Percentiles rank a stretch among this genome's conserved stretches.
These are phyloP conservation scores for Lepus europaeus DNA, from an alignment of 2,113 vertebrate species.

Conservation along the genomic window DNA sequence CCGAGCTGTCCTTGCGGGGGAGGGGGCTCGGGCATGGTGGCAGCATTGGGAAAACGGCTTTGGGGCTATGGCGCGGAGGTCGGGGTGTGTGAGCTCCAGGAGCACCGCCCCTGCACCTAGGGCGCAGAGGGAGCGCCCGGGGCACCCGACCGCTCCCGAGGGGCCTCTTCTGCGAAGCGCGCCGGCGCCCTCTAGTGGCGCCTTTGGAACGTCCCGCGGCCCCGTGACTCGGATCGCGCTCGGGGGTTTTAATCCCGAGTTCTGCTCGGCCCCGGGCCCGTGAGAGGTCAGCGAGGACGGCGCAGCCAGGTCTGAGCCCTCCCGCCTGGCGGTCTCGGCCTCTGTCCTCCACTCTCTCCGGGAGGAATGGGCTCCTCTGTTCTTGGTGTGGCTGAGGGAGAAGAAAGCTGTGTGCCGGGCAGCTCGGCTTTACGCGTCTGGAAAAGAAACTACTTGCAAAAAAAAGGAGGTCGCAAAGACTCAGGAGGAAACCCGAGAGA, in stretches of 20 bases:
- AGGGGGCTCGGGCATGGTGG: not conserved
- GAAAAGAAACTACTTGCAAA: not conserved
- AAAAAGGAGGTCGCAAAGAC: not conserved
- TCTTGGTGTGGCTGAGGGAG: not conserved
- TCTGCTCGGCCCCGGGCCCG: too few species aligned
- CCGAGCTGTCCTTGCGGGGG: not conserved
- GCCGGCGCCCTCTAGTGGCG: constrained; percentile 60
- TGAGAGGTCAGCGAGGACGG: too few species aligned
- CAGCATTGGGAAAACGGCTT: not conserved
- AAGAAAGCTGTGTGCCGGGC: not conserved
- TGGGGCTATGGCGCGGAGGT: not conserved
- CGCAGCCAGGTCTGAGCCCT: not conserved
- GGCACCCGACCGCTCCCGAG: rapidly evolving
- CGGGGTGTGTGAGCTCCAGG: not conserved
- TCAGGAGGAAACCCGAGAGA: not conserved
- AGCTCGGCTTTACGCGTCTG: not conserved
- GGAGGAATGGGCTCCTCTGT: not conserved
- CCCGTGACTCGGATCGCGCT: rapidly evolving
- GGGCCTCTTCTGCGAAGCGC: not conserved
- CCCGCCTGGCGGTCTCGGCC: not conserved
- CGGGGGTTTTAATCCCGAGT: too few species aligned
- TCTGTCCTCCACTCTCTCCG: not conserved
- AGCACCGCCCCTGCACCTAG: too few species aligned
- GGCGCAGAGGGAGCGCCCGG: too few species aligned
- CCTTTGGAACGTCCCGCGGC: not conserved